Conservation (phyloP, 1,140 invertebrate genomes). For the Microvelia longipes region DNA sequence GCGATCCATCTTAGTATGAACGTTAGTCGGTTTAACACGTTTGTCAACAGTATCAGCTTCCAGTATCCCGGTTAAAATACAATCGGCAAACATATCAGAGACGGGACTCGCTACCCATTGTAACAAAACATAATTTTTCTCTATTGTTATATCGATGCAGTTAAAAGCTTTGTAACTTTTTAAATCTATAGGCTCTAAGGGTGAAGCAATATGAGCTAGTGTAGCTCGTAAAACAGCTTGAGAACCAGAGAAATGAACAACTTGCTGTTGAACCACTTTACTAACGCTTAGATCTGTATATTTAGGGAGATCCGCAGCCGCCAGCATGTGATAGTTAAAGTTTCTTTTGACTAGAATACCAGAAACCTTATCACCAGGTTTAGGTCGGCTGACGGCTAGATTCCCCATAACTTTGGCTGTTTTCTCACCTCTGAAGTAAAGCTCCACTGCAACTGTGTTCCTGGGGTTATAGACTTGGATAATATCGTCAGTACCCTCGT, state of each 20-base stretch:
- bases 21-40: slow-evolving; percentile 40
- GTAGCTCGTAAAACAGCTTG: slow-evolving; percentile 64
- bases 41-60: slow-evolving; percentile 51
- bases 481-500: slow-evolving; percentile 73
- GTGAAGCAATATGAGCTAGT: slow-evolving; percentile 65
- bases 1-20: slow-evolving; percentile 53
- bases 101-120: slow-evolving; percentile 88
- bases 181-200: slow-evolving; percentile 57
- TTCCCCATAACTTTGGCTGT: slow-evolving; percentile 61
- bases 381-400: slow-evolving; percentile 67
- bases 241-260: slow-evolving; percentile 69
- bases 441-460: slow-evolving; percentile 82
- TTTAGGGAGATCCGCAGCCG: slow-evolving; percentile 79
- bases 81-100: slow-evolving; percentile 96
- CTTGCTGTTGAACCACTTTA: slow-evolving; percentile 78
- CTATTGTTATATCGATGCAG: slow-evolving; percentile 65
- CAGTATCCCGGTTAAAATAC: slow-evolving; percentile 68
- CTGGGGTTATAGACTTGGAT: slow-evolving; percentile 90
- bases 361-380: slow-evolving; percentile 61
- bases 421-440: slow-evolving; percentile 70
- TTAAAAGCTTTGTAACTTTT: slow-evolving; percentile 59
- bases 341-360: slow-evolving; percentile 94
- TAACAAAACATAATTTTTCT: slow-evolving; percentile 66
- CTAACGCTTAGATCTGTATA: slow-evolving; percentile 93
- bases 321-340: slow-evolving; percentile 93